These are phyloP conservation scores for Apis florea DNA, from an alignment of 1,140 invertebrate genomes.

Conservation along the genomic window DNA sequence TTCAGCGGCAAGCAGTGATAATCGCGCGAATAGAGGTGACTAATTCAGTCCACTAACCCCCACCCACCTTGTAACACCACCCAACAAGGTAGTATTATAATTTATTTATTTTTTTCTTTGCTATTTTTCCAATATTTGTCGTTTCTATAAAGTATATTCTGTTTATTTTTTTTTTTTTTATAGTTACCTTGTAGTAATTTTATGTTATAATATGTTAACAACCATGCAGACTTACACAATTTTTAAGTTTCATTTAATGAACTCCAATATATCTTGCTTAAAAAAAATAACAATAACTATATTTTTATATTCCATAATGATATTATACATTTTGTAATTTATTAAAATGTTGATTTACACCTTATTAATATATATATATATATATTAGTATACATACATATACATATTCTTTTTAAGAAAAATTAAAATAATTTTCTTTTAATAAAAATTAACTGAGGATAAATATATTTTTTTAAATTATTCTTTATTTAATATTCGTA, in stretches of 20 bases:
- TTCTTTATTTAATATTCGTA: conserved; percentile 48
- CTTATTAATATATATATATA: too few relatives aligned
- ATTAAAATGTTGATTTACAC: not conserved
- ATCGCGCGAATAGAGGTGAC: conserved; percentile 79
- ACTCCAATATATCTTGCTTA: conserved; percentile 9
- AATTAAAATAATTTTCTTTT: not conserved
- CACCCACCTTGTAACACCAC: conserved; percentile 70
- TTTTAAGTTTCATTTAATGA: conserved; percentile 2
- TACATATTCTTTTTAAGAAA: not conserved
- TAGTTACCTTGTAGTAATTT: conserved; percentile 31
- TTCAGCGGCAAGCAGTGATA: conserved; percentile 75
- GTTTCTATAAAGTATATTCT: conserved; percentile 50
- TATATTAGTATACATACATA: not conserved
- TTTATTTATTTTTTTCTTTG: conserved; percentile 65
- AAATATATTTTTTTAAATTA: conserved; percentile 22
- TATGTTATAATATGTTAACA: conserved; percentile 46
- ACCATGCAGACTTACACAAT: conserved; percentile 7
- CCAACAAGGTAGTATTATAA: conserved; percentile 71
- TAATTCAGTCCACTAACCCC: conserved; percentile 71
- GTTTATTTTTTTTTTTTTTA: conserved; percentile 32
- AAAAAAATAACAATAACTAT: not conserved
- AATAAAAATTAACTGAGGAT: not conserved
- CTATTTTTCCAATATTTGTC: conserved; percentile 51
- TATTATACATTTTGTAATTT: not conserved
- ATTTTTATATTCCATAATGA: not conserved